Conservation (phyloP, 2,888 invertebrate genomes). For the Caradrina kadenii region DNA sequence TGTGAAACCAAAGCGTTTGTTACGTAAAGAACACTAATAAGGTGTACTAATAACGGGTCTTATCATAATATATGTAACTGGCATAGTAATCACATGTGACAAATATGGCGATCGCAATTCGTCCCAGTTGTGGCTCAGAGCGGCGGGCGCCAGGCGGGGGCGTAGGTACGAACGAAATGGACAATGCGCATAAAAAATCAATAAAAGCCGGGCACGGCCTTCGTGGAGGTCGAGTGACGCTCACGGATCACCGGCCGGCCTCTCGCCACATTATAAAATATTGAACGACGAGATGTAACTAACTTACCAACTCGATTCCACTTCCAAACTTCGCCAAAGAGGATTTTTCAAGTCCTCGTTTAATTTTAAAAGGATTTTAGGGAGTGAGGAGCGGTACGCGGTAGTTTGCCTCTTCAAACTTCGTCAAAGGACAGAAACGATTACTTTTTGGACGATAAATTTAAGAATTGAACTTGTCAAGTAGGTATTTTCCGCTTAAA, state of each 20-base stretch:
- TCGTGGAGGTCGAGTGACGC: constrained; percentile 85
- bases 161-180: constrained; percentile 80
- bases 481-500: constrained; percentile 19
- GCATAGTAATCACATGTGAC: constrained; percentile 47
- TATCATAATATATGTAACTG: constrained; percentile 41
- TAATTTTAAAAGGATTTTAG: constrained; percentile 58
- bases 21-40: constrained; percentile 13
- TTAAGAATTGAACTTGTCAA: constrained; percentile 31
- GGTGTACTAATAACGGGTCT: constrained; percentile 22
- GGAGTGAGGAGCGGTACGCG: constrained; percentile 35
- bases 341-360: constrained; percentile 58
- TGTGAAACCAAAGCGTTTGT: constrained; percentile 16
- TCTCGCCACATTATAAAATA: constrained; percentile 66
- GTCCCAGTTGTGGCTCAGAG: constrained; percentile 58
- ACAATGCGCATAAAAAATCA: constrained; percentile 90
- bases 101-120: constrained; percentile 57
- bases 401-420: constrained; percentile 51
- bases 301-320: constrained; percentile 60
- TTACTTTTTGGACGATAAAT: constrained; percentile 40
- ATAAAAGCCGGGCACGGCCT: constrained; percentile 88
- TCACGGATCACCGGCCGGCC: constrained; percentile 70
- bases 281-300: constrained; percentile 61
- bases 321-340: constrained; percentile 56
- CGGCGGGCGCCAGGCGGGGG: constrained; percentile 67
- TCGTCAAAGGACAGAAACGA: constrained; percentile 46